A percentile compares a stretch with the other conserved stretches of the same genome.
Evolutionary conservation across 2,113 vertebrate genomes (phyloP).

Genomic region (Hemiprocne comata): DNA sequence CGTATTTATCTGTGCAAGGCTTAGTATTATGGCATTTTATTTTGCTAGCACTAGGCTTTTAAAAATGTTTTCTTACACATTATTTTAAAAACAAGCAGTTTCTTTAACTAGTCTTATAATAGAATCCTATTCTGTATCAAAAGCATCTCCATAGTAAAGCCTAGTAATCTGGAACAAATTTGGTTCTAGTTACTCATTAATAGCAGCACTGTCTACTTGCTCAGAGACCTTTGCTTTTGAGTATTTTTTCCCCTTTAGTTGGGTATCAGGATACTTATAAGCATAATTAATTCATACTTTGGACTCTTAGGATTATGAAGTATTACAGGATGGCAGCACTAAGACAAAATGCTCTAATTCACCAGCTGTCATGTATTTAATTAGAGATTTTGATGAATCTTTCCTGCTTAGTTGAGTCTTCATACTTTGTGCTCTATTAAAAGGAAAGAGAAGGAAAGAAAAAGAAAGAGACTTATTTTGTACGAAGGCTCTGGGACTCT

Average conservation of each 20-base stretch:
- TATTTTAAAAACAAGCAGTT: not conserved
- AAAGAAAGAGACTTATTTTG: not conserved
- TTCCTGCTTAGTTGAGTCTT: conserved; percentile 61
- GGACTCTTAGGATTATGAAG: conserved; percentile 79
- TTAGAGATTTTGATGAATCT: conserved; percentile 79
- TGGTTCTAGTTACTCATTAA: not conserved
- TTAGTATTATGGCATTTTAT: not conserved
- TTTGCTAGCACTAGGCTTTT: not conserved
- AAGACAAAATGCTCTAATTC: conserved; percentile 81
- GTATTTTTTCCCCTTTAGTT: conserved; percentile 6
- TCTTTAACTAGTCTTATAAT: not conserved
- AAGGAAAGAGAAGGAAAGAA: not conserved
- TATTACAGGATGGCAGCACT: conserved; percentile 72
- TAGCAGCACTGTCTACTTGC: not conserved
- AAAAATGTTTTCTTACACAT: not conserved
- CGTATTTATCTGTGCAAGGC: not conserved
- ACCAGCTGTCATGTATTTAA: conserved; percentile 82
- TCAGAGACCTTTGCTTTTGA: conserved; percentile 34
- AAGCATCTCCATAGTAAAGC: not conserved
- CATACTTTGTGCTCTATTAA: not conserved
- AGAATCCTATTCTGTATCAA: not conserved
- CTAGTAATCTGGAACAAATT: not conserved
- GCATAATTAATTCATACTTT: conserved; percentile 80
- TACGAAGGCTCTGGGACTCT: not conserved
- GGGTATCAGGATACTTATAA: conserved; percentile 66